Conservation (phyloP, 2,888 invertebrate genomes). For the Mythimna lalbum region DNA sequence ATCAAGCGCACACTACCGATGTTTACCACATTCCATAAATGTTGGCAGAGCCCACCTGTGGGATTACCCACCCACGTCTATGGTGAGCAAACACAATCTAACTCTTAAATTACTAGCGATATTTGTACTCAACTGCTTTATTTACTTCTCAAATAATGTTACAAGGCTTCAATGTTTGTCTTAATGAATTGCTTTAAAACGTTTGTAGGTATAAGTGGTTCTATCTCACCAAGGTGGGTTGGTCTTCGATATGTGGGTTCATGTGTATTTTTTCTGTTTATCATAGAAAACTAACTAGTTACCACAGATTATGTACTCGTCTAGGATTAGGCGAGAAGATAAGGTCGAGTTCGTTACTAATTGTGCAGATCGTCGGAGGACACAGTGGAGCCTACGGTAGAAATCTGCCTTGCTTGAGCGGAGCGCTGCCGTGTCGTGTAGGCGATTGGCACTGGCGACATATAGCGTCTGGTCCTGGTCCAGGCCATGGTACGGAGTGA, state of each 20-base stretch:
- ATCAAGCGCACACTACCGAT: conserved; percentile 13
- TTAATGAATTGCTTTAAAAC: conserved; percentile 46
- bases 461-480: no score
- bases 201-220: background rate
- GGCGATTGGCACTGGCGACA: no score
- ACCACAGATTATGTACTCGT: no score
- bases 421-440: no score
- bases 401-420: no score
- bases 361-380: no score
- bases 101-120: conserved; percentile 62
- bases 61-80: conserved; percentile 74
- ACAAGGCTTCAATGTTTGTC: conserved; percentile 41
- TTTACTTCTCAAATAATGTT: conserved; percentile 67
- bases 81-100: conserved; percentile 67
- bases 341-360: no score
- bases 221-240: background rate
- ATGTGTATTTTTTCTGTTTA: background rate
- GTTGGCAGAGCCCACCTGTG: conserved; percentile 69
- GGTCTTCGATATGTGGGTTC: background rate
- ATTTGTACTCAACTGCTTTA: conserved; percentile 66
- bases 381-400: no score
- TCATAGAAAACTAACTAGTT: no score
- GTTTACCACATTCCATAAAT: conserved; percentile 65
- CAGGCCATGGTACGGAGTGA: no score
- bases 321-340: no score